Evolutionary conservation across 2,797 vertebrate species (phyloP).

Genomic region (Meda fulgida): DNA sequence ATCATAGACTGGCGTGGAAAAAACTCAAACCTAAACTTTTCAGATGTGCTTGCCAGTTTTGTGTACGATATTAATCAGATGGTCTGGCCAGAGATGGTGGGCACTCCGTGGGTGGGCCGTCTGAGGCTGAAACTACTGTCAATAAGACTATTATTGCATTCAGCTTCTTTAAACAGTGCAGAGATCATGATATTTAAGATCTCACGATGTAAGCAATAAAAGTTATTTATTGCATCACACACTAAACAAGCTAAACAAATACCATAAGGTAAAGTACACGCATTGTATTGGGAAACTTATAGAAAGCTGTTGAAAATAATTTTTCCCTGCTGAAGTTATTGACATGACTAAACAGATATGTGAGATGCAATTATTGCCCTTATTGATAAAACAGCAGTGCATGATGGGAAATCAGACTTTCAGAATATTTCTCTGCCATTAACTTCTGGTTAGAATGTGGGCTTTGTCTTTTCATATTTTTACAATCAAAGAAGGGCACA

Average conservation of each 20-base stretch:
- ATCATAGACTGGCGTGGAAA: neutral
- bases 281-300: neutral
- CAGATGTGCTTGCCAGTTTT: neutral
- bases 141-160: constrained; percentile 29
- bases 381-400: constrained; percentile 15
- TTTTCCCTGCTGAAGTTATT: constrained; percentile 18
- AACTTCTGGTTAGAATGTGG: neutral
- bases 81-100: neutral
- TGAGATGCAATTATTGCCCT: constrained; percentile 13
- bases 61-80: neutral
- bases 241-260: constrained; percentile 14
- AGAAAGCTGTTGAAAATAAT: neutral
- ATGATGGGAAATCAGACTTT: constrained; percentile 10
- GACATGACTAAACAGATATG: neutral
- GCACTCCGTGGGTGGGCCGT: neutral
- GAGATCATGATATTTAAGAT: constrained; percentile 14
- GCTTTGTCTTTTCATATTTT: constrained; percentile 18
- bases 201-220: neutral
- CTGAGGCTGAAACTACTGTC: constrained; percentile 14
- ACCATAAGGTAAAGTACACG: neutral
- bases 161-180: neutral
- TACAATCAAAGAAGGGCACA: constrained; percentile 2
- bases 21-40: constrained; percentile 5
- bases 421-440: constrained; percentile 3
- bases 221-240: constrained; percentile 4